phyloP scores from a whole-genome alignment of 2,888 invertebrate genomes.

The Drosophila picticornis region DNA sequence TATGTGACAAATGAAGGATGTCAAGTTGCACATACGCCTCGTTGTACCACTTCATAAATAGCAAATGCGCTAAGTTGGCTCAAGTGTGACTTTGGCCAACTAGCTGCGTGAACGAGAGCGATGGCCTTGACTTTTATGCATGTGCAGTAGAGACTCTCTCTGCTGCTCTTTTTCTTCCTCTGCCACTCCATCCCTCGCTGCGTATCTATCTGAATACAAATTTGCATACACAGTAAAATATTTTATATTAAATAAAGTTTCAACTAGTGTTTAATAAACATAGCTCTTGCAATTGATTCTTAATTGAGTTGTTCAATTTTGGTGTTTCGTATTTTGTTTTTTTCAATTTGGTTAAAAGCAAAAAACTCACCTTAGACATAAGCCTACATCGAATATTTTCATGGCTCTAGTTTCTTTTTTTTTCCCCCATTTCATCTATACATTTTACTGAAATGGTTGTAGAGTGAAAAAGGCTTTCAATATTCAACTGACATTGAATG shows the following conservation, averaged over 20 bases:
- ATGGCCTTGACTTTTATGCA: slow-evolving; percentile 20
- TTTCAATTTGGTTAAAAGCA: too few species aligned
- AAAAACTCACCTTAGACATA: neutral
- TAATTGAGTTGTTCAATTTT: neutral
- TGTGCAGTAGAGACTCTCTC: neutral
- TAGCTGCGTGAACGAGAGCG: neutral
- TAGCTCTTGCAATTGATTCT: neutral
- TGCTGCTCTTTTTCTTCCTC: neutral
- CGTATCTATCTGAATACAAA: neutral
- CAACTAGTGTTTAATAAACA: neutral
- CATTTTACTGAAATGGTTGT: neutral
- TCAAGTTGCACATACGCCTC: slow-evolving; percentile 57
- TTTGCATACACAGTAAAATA: neutral
- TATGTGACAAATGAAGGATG: slow-evolving; percentile 58
- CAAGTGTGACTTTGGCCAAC: slow-evolving; percentile 1
- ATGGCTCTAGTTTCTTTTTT: too few species aligned
- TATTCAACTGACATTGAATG: slow-evolving; percentile 1
- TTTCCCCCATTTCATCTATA: neutral
- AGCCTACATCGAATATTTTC: neutral
- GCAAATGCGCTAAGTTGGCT: slow-evolving; percentile 2
- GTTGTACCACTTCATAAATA: slow-evolving; percentile 7
- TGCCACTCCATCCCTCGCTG: neutral
- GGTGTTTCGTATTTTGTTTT: neutral
- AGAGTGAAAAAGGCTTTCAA: neutral
- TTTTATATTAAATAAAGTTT: neutral